These are phyloP conservation scores for Noctilio leporinus DNA, from an alignment of 2,113 vertebrate species.

Conservation along the genomic window DNA sequence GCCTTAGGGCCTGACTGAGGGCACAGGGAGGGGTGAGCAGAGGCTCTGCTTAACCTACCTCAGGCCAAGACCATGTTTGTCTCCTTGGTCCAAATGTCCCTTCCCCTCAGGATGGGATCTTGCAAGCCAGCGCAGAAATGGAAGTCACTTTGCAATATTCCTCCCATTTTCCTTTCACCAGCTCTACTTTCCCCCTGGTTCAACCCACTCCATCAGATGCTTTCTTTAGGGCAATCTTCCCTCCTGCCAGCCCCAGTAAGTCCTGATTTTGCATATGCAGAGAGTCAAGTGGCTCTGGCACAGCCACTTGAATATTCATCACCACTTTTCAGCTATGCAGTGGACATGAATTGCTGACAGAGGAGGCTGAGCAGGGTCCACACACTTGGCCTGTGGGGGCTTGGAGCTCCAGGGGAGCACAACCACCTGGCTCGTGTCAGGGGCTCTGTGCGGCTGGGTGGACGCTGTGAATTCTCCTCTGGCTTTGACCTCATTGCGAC, in stretches of 20 bases:
- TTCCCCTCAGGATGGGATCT: neutral
- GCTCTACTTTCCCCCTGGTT: neutral
- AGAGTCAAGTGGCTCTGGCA: constrained; percentile 40
- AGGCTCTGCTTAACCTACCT: neutral
- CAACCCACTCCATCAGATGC: constrained; percentile 31
- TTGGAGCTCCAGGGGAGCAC: neutral
- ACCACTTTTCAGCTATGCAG: constrained; percentile 35
- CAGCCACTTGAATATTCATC: constrained; percentile 64
- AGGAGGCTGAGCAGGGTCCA: neutral
- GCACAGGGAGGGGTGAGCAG: neutral
- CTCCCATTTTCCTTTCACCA: neutral
- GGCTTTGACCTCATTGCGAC: neutral
- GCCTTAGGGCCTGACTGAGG: neutral
- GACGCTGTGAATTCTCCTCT: neutral
- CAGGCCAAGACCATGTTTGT: neutral
- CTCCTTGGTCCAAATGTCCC: neutral
- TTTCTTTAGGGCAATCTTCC: constrained; percentile 9
- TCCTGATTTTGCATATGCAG: constrained; percentile 51
- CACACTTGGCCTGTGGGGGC: neutral
- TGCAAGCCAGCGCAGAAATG: neutral
- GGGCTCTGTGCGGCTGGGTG: neutral
- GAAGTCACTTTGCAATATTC: neutral
- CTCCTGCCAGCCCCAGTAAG: neutral
- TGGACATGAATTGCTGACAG: constrained; percentile 35
- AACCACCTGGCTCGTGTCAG: neutral